phyloP scores from a whole-genome alignment of 2,888 invertebrate species.

The Nysson spinosus region DNA sequence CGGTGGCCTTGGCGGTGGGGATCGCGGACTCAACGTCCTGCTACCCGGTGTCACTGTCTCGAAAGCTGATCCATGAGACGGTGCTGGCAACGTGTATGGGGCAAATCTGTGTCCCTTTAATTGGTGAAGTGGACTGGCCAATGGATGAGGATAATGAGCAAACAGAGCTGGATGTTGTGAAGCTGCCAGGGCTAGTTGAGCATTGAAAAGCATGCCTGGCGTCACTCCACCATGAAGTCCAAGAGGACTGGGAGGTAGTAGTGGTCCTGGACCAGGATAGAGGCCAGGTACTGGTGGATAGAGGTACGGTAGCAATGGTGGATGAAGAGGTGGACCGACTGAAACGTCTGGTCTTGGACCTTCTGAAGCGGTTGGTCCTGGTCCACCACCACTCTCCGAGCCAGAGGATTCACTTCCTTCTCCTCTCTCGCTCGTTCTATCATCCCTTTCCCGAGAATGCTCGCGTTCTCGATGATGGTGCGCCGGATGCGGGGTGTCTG shows the following conservation, averaged over 20 bases:
- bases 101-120: constrained; percentile 90
- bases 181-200: constrained; percentile 91
- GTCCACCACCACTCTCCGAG: constrained; percentile 80
- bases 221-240: constrained; percentile 85
- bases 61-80: constrained; percentile 89
- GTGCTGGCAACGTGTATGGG: constrained; percentile 90
- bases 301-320: constrained; percentile 93
- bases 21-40: constrained; percentile 82
- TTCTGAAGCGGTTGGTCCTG: constrained; percentile 79
- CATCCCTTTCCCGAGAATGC: constrained; percentile 74
- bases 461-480: constrained; percentile 73
- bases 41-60: constrained; percentile 92
- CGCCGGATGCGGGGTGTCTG: constrained; percentile 87
- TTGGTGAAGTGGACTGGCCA: constrained; percentile 84
- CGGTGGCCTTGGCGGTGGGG: constrained; percentile 80
- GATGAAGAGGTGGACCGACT: constrained; percentile 95
- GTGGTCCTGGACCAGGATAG: constrained; percentile 84
- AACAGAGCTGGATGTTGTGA: constrained; percentile 88
- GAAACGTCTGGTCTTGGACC: constrained; percentile 94
- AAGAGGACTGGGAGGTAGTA: constrained; percentile 85
- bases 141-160: constrained; percentile 84
- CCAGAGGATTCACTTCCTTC: constrained; percentile 75
- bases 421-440: constrained; percentile 73
- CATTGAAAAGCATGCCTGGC: constrained; percentile 91
- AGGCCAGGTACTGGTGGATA: constrained; percentile 89